Evolutionary conservation across 1,140 invertebrate genomes (phyloP), one percentile per base, ranked within the genome.

Genomic region (Thalassaphorura encarpata): DNA sequence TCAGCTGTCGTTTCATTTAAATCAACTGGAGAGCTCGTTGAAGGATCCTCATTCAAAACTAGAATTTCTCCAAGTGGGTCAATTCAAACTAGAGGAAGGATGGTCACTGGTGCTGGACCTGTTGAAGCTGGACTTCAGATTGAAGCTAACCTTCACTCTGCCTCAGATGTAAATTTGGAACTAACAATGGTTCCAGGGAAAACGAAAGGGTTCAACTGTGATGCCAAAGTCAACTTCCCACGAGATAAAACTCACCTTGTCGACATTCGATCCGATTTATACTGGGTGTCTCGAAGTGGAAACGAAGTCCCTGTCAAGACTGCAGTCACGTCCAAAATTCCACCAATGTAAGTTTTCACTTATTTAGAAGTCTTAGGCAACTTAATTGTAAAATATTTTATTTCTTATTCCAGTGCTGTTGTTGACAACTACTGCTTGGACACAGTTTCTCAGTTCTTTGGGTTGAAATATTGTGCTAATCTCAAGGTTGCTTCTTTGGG

Each of bases 221-320:
- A 88, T 57, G 66, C 89, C 0, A 80, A 82, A 62, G 68, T 90
- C n/a, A 81, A 81, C 6, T 67, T 88, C 0, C 89, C 89, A 0
- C 75, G 85, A 31, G 79, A 85, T 40, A 87, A 85, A 63, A 81
- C 89, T 58, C 83, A 91, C 68, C 69, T 93, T 0, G 68, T 94
- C 3, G 79, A 71, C 56, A 23, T 43, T 40, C 41, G 36, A 15
- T 56, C 39, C 31, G 48, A 56, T 13, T 21, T 60, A 26, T 53
- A 56, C 31, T 60, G 54, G 53, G 29, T 56, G 2, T 46, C 49
- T n/a, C 29, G 29, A 33, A 4, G 29, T 2, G 24, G n/a, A 23
- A 43, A 56, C 4, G 28, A 29, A 2, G n/a, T 36, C 21, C 24
- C 80, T 79, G 61, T 28, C 18, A 56, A 62, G 36, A 62, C 46